These are phyloP conservation scores for Pocota personata DNA, from an alignment of 2,888 invertebrate genomes.

Conservation along the genomic window DNA sequence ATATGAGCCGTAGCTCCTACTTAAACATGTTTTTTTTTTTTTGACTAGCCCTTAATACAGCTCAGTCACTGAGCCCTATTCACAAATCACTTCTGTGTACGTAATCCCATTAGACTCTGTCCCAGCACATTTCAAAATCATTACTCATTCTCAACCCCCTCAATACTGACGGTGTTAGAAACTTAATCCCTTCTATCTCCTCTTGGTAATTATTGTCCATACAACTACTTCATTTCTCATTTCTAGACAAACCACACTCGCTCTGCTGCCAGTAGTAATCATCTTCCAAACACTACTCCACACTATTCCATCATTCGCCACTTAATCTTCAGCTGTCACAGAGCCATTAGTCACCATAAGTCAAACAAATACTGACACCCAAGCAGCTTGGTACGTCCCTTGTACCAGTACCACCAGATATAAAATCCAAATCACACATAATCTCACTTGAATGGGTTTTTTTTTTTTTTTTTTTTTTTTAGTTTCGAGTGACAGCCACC, in stretches of 20 bases:
- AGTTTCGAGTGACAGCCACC: slow-evolving; percentile 8
- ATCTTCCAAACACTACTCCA: slow-evolving; percentile 39
- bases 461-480: slow-evolving; percentile 2
- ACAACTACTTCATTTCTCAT: slow-evolving; percentile 48
- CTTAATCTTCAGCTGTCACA: slow-evolving; percentile 69
- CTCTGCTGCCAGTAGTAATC: slow-evolving; percentile 41
- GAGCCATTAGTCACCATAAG: slow-evolving; percentile 70
- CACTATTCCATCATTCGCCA: slow-evolving; percentile 60
- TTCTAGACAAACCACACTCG: slow-evolving; percentile 24
- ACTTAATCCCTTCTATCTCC: slow-evolving; percentile 50
- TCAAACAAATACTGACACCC: slow-evolving; percentile 69
- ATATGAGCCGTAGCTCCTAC: not conserved
- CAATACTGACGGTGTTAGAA: slow-evolving; percentile 10
- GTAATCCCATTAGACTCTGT: slow-evolving; percentile 31
- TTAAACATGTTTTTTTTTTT: not conserved
- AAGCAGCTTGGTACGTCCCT: slow-evolving; percentile 1
- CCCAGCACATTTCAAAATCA: slow-evolving; percentile 60
- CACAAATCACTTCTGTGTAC: slow-evolving; percentile 26
- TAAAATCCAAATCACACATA: slow-evolving; percentile 53
- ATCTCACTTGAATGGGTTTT: slow-evolving; percentile 41
- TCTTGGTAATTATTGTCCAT: slow-evolving; percentile 41
- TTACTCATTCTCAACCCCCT: slow-evolving; percentile 48
- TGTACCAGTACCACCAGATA: slow-evolving; percentile 7
- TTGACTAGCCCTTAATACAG: not conserved
- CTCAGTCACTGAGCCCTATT: not conserved